A percentile compares a stretch with the other conserved stretches of the same genome.
Conservation (phyloP, 2,888 invertebrate species). For the Cheilosia scutellata region DNA sequence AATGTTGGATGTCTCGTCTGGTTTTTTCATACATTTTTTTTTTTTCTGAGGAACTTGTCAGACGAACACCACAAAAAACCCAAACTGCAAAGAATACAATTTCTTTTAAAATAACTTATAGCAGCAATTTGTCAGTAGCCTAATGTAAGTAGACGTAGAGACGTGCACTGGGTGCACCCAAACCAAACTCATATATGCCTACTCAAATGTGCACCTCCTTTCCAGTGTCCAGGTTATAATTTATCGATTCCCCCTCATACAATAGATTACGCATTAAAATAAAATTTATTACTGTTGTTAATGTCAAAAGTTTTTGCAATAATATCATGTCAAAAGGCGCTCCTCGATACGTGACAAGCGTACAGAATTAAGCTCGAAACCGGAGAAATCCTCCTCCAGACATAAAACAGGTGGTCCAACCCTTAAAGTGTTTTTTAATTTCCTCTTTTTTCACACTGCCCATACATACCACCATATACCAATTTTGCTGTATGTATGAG, state of each 20-base stretch:
- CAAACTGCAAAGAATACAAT: not conserved
- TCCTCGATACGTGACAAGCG: slow-evolving; percentile 60
- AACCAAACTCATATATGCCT: not conserved
- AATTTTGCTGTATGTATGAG: slow-evolving; percentile 1
- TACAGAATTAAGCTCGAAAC: slow-evolving; percentile 17
- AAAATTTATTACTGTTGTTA: slow-evolving; percentile 70
- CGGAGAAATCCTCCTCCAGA: slow-evolving; percentile 30
- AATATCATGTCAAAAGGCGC: slow-evolving; percentile 67
- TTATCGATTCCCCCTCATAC: slow-evolving; percentile 46
- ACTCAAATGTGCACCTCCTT: slow-evolving; percentile 30
- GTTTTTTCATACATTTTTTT: not conserved
- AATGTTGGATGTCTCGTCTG: too few relatives aligned
- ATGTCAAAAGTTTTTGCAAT: slow-evolving; percentile 69
- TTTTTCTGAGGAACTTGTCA: not conserved
- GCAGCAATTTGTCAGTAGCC: not conserved
- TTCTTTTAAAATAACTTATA: not conserved
- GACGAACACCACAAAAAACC: not conserved
- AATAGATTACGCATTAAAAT: slow-evolving; percentile 65
- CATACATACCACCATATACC: not conserved
- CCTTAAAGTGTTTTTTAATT: slow-evolving; percentile 64
- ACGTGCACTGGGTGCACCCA: not conserved
- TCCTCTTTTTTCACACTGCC: slow-evolving; percentile 33
- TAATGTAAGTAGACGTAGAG: not conserved
- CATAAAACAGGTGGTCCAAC: slow-evolving; percentile 69
- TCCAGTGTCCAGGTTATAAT: slow-evolving; percentile 39